Evolutionary conservation across 2,797 vertebrate genomes (phyloP), one percentile per base, ranked within the genome.

Genomic region (Lepilemur septentrionalis): DNA sequence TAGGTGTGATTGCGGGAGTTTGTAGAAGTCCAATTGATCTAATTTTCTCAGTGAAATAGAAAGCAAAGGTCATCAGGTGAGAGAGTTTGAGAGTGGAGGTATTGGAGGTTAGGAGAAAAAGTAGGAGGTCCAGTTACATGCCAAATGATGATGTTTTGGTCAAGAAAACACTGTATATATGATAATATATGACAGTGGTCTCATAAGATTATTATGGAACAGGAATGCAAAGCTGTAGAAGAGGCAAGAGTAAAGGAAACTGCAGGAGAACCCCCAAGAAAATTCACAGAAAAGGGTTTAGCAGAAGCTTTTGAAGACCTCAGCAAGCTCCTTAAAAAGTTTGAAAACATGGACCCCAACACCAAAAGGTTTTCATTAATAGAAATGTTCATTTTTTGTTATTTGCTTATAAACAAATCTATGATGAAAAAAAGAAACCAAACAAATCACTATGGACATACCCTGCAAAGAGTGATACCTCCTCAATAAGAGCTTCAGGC

Each of bases 1-100:
- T 95, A 94, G 48, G 17, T 91, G 41, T 52, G 70, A 76, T 85
- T 52, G 30, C 93, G 83, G 87, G 30, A 73, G 46, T 90, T 86
- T 90, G 23, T 73, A 67, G 61, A 82, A 92, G 25, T 90, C 46
- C 52, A 90, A 7, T 46, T 75, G 70, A 65, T 93, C 38, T 69
- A 78, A 46, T 92, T 89, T 91, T 94, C 57, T 87, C 25, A 30
- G 41, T 78, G 75, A 83, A 79, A 52, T 76, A 82, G 41, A 87
- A 89, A 94, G n/a, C 25, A 89, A 89, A 61, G 59, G 38, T 22
- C 17, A 85, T 87, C 25, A 87, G 22, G 52, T 86, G 50, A 61
- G 30, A 61, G 52, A 38, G 55, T 69, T 82, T 73, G 73, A 67
- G 43, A 95, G 61, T 92, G 35, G n/a, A 43, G 38, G n/a, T 73